These are phyloP conservation scores for Dromococcyx pavoninus DNA, from an alignment of 2,797 vertebrate species.

Conservation along the genomic window DNA sequence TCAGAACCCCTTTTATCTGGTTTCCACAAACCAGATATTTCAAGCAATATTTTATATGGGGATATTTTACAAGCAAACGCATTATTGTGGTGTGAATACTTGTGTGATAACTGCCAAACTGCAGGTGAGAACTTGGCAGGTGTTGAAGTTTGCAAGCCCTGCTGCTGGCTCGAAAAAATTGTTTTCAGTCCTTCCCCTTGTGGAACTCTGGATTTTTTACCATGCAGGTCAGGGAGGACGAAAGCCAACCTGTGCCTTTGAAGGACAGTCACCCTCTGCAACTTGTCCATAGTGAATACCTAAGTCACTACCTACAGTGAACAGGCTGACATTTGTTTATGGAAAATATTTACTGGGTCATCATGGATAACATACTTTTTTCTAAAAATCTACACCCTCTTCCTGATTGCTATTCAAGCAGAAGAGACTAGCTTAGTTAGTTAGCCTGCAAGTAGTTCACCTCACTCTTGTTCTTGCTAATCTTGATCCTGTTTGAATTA, in stretches of 20 bases:
- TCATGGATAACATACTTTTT: neutral
- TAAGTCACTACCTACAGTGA: neutral
- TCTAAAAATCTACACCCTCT: neutral
- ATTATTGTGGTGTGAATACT: neutral
- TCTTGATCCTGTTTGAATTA: neutral
- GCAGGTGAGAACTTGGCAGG: constrained; percentile 24
- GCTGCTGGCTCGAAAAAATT: neutral
- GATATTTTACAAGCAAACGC: neutral
- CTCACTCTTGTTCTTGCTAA: neutral
- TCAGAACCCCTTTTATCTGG: constrained; percentile 4
- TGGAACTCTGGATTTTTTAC: neutral
- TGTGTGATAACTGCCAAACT: neutral
- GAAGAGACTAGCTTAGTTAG: neutral
- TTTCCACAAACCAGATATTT: constrained; percentile 16
- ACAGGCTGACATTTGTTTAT: neutral
- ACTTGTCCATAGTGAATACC: neutral
- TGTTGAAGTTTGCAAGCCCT: neutral
- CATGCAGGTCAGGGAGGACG: neutral
- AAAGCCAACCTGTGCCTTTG: neutral
- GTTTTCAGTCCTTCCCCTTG: neutral
- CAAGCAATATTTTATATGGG: neutral
- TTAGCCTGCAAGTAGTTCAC: neutral
- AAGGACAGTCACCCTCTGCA: neutral
- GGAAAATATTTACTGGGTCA: neutral
- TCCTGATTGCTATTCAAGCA: neutral